These are phyloP conservation scores for Phalanger gymnotis DNA, from an alignment of 2,797 vertebrate species.

Conservation along the genomic window DNA sequence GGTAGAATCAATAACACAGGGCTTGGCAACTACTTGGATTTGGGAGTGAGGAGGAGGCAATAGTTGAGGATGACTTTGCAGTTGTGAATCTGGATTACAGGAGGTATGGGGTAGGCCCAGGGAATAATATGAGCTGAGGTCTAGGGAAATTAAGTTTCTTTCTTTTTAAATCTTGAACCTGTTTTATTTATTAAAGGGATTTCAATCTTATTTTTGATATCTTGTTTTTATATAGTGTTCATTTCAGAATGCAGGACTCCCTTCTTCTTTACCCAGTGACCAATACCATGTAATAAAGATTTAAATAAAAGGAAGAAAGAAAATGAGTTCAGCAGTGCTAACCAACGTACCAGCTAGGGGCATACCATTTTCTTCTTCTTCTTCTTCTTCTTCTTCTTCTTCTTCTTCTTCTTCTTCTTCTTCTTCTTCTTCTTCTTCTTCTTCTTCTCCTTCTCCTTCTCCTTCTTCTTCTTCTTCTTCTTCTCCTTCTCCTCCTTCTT, in stretches of 20 bases:
- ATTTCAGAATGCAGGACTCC: neutral
- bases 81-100: neutral
- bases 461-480: too few relatives aligned
- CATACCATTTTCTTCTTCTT: neutral
- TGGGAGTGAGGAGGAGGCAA: neutral
- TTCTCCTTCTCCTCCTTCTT: too few relatives aligned
- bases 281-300: neutral
- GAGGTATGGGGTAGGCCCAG: neutral
- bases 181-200: neutral
- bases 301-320: neutral
- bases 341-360: neutral
- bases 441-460: too few relatives aligned
- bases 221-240: neutral
- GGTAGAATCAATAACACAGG: neutral
- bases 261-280: neutral
- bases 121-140: neutral
- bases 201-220: neutral
- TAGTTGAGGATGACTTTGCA: neutral
- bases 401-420: too few relatives aligned
- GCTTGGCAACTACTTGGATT: neutral
- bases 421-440: too few relatives aligned
- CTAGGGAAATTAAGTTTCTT: neutral
- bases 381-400: too few relatives aligned
- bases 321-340: neutral
- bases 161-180: neutral